Evolutionary conservation across 2,888 invertebrate species (phyloP).

Genomic region (Athripsodes cinereus): DNA sequence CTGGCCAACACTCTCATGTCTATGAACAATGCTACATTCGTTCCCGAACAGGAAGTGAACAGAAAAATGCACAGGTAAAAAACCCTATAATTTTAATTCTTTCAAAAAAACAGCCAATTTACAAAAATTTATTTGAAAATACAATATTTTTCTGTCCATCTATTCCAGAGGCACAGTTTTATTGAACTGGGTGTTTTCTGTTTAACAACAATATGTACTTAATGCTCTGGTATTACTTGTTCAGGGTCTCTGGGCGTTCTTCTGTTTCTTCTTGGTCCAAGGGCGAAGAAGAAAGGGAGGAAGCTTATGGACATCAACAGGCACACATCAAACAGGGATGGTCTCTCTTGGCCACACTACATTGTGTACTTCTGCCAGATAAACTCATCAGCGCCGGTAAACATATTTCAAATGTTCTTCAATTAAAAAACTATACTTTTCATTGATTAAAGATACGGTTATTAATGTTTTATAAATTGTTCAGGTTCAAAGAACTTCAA

Average conservation of each 20-base stretch:
- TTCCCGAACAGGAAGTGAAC: constrained; percentile 79
- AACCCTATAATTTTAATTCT: not conserved
- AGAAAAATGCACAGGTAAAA: constrained; percentile 67
- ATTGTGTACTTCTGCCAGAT: constrained; percentile 93
- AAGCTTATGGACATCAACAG: constrained; percentile 78
- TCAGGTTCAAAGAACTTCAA: constrained; percentile 75
- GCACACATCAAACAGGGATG: constrained; percentile 96
- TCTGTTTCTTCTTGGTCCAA: constrained; percentile 58
- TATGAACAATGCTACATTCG: constrained; percentile 93
- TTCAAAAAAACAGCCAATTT: not conserved
- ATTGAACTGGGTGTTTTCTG: no score
- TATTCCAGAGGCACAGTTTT: not conserved
- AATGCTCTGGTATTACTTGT: not conserved
- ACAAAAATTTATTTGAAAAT: not conserved
- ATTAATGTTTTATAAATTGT: constrained; percentile 17
- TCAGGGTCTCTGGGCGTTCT: constrained; percentile 57
- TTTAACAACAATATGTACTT: not conserved
- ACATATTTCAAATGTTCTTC: not conserved
- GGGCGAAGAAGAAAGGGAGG: constrained; percentile 76
- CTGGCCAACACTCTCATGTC: constrained; percentile 96
- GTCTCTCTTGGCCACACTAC: constrained; percentile 92
- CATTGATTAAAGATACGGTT: no score
- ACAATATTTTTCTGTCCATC: not conserved
- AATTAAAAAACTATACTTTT: not conserved
- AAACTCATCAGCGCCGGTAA: constrained; percentile 64